Base-by-base conservation (phyloP, 1,140 invertebrate species). In the Meteorus sp. region DNA sequence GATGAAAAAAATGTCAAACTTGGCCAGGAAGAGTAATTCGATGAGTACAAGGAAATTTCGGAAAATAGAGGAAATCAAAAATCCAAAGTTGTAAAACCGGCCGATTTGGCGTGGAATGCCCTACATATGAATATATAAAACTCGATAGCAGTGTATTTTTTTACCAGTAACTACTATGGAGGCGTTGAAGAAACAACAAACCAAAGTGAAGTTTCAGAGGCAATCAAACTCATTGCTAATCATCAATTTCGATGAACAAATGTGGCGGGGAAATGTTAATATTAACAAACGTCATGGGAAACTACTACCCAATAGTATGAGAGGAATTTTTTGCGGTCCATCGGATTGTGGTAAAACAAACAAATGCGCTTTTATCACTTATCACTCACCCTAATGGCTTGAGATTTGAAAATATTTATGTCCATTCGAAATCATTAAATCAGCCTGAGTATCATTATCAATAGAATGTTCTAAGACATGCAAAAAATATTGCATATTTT, bases 351-450 rank as follows among this genome's bases (percentile, higher is more conserved):
- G 41, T 1, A 48, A 56, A 13, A 56, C 41, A 19, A 53, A 53
- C 51, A 9, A 56, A 56, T 35, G 43, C 29, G 9, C 17, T 37
- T 7, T 33, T 56, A 1, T 27, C 54, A 35, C 43, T 56, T 13
- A 47, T 56, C 8, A 37, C 31, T 5, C 44, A 48, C 15, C 29
- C 31, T 7, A 56, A 56, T 37, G 54, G 43, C 2, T 48, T 47
- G 15, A 47, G 31, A 56, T 56, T 48, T 35, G 43, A 56, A 35
- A 56, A 56, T 35, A 20, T 56, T 3, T 48, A 47, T 31, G 27
- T 56, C 1, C 48, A 56, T n/a, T 56, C 54, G 4, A 56, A 48
- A 15, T 56, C 54, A 1, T 7, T 45, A 2, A 44, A 56, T 45
- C 41, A 47, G 33, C 41, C 54, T 11, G 22, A 56, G 15, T 56